Conservation (phyloP, 1,140 invertebrate species). For the Venustaconcha ellipsiformis region DNA sequence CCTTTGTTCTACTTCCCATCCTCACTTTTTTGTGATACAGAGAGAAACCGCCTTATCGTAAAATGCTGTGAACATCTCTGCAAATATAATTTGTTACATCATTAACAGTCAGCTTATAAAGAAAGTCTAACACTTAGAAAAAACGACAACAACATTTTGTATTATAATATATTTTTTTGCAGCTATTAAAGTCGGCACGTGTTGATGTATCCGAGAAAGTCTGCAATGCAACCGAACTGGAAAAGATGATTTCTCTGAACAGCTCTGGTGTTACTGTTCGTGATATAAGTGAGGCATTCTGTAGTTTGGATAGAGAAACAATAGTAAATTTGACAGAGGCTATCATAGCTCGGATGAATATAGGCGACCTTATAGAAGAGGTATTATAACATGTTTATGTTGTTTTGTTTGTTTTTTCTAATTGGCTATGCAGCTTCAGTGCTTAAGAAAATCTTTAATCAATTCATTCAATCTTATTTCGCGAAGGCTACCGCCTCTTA, state of each 20-base stretch:
- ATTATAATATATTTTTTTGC: constrained; percentile 4
- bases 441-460: no score
- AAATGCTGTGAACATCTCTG: no score
- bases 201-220: constrained; percentile 20
- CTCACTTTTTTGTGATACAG: no score
- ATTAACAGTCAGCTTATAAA: no score
- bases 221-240: constrained; percentile 34
- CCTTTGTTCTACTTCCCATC: no score
- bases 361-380: constrained; percentile 51
- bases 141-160: no score
- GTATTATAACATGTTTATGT: constrained; percentile 28
- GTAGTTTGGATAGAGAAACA: constrained; percentile 31
- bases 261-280: constrained; percentile 10
- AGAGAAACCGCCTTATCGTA: no score
- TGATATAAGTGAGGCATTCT: constrained; percentile 36
- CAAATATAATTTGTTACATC: no score
- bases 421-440: no score
- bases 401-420: neutral
- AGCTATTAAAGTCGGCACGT: constrained; percentile 23
- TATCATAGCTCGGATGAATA: constrained; percentile 42
- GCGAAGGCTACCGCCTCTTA: no score
- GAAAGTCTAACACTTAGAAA: no score
- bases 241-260: constrained; percentile 10
- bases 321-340: constrained; percentile 29
- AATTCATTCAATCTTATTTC: no score